Evolutionary conservation across 2,113 vertebrate genomes (phyloP).

Genomic region (Upupa epops): DNA sequence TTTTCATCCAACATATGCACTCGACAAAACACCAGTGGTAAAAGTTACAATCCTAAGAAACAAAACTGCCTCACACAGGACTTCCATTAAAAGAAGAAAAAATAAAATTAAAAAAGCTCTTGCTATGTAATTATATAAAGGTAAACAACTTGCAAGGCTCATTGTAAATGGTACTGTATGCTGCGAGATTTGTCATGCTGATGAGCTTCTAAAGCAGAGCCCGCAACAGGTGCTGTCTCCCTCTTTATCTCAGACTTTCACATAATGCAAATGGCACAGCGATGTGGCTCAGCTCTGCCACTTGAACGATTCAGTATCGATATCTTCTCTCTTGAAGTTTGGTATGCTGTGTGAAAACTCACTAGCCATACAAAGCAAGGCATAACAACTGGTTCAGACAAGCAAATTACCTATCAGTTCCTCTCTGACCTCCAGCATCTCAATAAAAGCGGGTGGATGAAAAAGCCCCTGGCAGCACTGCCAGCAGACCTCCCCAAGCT

Average conservation of each 20-base stretch:
- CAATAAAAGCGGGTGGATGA: background rate
- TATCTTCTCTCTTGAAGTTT: background rate
- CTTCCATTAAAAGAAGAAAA: background rate
- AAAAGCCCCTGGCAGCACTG: accelerated
- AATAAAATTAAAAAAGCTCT: background rate
- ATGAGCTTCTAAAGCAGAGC: background rate
- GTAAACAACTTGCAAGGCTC: background rate
- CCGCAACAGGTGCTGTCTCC: background rate
- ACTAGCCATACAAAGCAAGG: background rate
- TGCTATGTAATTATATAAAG: background rate
- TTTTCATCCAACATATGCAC: background rate
- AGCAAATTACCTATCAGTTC: background rate
- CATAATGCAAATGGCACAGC: background rate
- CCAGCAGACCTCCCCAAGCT: background rate
- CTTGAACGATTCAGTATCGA: accelerated
- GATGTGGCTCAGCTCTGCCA: background rate
- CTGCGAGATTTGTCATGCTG: background rate
- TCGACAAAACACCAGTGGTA: background rate
- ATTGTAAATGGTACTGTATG: background rate
- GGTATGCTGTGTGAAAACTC: background rate
- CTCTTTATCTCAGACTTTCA: background rate
- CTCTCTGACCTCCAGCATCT: conserved; percentile 7
- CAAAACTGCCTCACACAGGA: background rate
- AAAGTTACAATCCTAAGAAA: background rate
- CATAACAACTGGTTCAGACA: background rate